Conservation (phyloP, 2,113 vertebrate genomes). For the Australoheros scitulus region DNA sequence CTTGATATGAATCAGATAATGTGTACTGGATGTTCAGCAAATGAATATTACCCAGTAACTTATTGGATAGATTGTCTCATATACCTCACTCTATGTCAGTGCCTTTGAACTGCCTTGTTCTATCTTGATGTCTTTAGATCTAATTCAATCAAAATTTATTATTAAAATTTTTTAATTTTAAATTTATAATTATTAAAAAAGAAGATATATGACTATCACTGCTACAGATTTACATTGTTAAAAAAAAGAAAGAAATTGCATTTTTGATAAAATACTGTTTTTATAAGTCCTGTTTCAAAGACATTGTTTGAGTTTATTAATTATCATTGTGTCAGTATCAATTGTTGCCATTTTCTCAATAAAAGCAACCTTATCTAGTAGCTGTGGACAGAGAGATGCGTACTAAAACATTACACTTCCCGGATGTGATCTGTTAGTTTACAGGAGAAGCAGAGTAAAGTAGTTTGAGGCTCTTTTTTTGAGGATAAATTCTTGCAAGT, state of each 20-base stretch:
- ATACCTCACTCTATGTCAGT: too few species aligned
- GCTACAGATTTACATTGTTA: neutral
- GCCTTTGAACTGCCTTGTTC: too few species aligned
- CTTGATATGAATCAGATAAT: too few species aligned
- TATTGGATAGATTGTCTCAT: too few species aligned
- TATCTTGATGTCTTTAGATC: too few species aligned
- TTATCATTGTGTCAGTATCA: neutral
- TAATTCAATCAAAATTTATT: too few species aligned
- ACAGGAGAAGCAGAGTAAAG: neutral
- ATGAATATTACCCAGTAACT: too few species aligned
- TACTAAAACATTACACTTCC: neutral
- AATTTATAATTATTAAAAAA: too few species aligned
- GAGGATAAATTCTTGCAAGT: neutral
- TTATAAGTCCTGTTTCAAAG: neutral
- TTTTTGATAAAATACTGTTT: neutral
- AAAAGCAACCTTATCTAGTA: neutral
- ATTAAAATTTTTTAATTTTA: too few species aligned
- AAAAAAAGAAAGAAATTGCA: neutral
- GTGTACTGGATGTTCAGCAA: too few species aligned
- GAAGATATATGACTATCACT: too few species aligned
- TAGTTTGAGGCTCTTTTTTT: constrained; percentile 1
- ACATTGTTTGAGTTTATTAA: neutral
- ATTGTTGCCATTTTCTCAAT: constrained; percentile 8
- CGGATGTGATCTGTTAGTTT: neutral
- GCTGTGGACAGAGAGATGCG: neutral